phyloP scores from a whole-genome alignment of 2,113 vertebrate species.

The Dolichotis patagonum region DNA sequence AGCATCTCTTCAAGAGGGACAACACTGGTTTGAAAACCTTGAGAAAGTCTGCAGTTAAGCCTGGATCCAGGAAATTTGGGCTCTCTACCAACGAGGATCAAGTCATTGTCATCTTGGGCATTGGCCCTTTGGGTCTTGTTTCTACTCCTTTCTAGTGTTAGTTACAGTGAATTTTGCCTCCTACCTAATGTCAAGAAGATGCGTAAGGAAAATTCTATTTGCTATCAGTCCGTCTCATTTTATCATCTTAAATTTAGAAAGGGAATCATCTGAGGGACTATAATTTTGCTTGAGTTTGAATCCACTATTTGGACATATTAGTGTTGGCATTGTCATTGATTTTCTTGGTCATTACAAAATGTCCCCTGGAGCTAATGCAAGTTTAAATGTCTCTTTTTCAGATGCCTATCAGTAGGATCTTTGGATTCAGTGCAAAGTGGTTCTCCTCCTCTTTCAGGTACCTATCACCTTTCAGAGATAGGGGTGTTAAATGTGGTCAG shows the following conservation, averaged over 20 bases:
- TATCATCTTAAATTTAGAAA: slow-evolving; percentile 37
- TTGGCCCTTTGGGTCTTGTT: background rate
- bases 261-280: background rate
- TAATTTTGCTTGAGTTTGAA: background rate
- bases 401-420: background rate
- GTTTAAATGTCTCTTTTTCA: background rate
- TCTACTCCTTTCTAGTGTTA: slow-evolving; percentile 55
- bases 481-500: background rate
- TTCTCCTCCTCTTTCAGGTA: background rate
- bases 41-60: background rate
- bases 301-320: background rate
- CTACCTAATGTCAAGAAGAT: slow-evolving; percentile 70
- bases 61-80: background rate
- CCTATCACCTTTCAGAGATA: background rate
- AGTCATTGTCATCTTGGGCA: background rate
- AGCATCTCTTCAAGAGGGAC: slow-evolving; percentile 37
- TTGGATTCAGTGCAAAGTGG: background rate
- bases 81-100: background rate
- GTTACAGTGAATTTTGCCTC: slow-evolving; percentile 58
- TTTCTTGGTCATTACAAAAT: background rate
- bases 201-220: slow-evolving; percentile 38
- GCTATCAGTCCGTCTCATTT: background rate
- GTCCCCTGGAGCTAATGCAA: background rate
- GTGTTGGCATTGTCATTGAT: background rate
- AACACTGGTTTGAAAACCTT: slow-evolving; percentile 40